A percentile compares a stretch with the other conserved stretches of the same genome.
These are phyloP conservation scores for Erpornis zantholeuca DNA, from an alignment of 2,113 vertebrate species.

Conservation along the genomic window DNA sequence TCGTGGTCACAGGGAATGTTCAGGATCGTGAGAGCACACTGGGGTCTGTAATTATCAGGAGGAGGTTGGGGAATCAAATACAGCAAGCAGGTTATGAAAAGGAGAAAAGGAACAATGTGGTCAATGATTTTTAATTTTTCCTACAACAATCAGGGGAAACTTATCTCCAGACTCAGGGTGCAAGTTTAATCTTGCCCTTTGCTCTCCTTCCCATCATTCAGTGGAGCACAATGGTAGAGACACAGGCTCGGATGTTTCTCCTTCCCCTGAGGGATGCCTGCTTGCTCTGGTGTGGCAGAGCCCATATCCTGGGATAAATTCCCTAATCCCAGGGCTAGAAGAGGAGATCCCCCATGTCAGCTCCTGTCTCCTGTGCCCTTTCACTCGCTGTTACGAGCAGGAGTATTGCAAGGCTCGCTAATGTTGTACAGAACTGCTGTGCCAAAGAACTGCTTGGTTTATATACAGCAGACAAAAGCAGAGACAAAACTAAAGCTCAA, in stretches of 20 bases:
- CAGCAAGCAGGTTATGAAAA: background rate
- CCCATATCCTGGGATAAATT: background rate
- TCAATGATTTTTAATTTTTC: background rate
- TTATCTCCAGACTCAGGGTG: background rate
- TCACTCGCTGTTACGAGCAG: background rate
- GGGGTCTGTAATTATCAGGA: background rate
- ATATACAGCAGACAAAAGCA: background rate
- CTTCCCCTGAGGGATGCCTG: background rate
- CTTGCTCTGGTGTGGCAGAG: background rate
- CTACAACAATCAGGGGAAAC: conserved; percentile 5
- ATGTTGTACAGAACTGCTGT: background rate
- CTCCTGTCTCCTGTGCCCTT: background rate
- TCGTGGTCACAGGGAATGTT: background rate
- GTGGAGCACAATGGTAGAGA: background rate
- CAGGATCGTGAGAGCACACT: background rate
- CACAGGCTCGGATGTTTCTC: background rate
- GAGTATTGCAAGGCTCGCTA: background rate
- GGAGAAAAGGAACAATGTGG: background rate
- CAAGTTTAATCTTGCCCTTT: background rate
- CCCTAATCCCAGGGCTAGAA: background rate
- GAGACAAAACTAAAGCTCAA: background rate
- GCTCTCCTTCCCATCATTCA: background rate
- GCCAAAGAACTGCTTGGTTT: background rate
- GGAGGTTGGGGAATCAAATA: background rate
- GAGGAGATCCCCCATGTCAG: background rate